Percentiles rank a stretch among this genome's conserved stretches.
These are phyloP conservation scores for Turdus rufiventris DNA, from an alignment of 2,113 vertebrate genomes.

Conservation along the genomic window DNA sequence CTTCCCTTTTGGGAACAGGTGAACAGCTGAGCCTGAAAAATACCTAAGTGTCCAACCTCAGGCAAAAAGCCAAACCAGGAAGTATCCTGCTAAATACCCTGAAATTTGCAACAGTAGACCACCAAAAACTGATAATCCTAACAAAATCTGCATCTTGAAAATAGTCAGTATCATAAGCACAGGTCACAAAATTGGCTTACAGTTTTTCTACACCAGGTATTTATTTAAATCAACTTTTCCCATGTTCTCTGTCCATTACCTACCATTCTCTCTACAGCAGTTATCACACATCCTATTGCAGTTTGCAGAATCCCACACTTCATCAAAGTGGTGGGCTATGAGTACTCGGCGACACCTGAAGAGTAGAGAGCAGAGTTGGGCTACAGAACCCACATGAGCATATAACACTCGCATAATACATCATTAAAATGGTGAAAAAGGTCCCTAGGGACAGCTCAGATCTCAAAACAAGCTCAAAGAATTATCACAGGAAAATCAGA, in stretches of 20 bases:
- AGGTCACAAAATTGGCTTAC: not conserved
- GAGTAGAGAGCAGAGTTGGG: not conserved
- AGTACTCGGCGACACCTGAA: slow-evolving; percentile 88
- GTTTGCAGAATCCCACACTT: slow-evolving; percentile 88
- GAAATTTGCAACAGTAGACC: not conserved
- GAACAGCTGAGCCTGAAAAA: not conserved
- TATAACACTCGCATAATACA: not conserved
- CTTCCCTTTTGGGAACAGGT: not conserved
- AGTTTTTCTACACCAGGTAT: not conserved
- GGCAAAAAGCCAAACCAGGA: not conserved
- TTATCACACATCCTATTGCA: slow-evolving; percentile 93
- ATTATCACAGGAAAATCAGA: not conserved
- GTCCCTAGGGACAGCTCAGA: not conserved
- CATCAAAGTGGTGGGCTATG: slow-evolving; percentile 93
- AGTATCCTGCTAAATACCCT: not conserved
- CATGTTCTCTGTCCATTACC: not conserved
- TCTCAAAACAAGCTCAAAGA: not conserved
- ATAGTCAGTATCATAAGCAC: not conserved
- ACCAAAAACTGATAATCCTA: not conserved
- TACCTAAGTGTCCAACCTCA: not conserved
- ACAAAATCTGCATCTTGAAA: not conserved
- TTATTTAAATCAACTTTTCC: not conserved
- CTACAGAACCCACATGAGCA: rapidly evolving
- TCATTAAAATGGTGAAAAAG: not conserved
- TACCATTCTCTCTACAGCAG: slow-evolving; percentile 80